Percentiles rank a stretch among this genome's conserved stretches.
phyloP scores from a whole-genome alignment of 2,888 invertebrate species.

The Scaptomyza tumidula region DNA sequence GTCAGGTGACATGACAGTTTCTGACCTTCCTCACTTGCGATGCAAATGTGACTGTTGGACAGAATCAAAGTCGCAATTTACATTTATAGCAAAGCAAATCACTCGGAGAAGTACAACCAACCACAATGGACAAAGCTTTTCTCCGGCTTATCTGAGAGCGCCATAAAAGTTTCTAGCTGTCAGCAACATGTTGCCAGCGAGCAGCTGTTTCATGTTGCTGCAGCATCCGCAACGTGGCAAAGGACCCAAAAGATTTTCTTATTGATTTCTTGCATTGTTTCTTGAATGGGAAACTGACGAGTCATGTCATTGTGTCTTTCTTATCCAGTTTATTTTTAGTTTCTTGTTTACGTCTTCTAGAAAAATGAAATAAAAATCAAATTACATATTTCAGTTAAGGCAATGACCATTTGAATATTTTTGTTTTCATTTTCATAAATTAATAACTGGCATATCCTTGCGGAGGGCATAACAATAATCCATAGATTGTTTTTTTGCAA shows the following conservation, averaged over 20 bases:
- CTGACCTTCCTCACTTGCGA: conserved; percentile 25
- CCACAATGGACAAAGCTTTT: conserved; percentile 22
- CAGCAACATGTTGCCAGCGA: conserved; percentile 28
- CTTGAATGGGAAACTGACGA: neutral
- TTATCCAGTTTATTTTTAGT: neutral
- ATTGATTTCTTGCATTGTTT: conserved; percentile 41
- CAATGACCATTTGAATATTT: no score
- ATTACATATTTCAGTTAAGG: neutral
- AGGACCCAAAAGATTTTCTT: conserved; percentile 11
- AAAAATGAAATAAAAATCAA: neutral
- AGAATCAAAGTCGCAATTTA: conserved; percentile 9
- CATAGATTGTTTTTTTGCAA: no score
- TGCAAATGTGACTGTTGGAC: conserved; percentile 13
- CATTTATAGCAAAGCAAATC: conserved; percentile 24
- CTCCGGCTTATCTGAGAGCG: conserved; percentile 33
- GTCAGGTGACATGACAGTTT: conserved; percentile 1
- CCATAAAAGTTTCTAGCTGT: conserved; percentile 25
- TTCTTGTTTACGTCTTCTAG: neutral
- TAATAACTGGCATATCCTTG: no score
- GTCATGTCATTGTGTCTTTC: neutral
- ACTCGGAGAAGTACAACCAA: conserved; percentile 1
- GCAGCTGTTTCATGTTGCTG: conserved; percentile 19
- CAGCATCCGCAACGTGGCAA: conserved; percentile 26
- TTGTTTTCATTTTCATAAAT: no score
- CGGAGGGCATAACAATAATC: no score